phyloP scores from a whole-genome alignment of 2,888 invertebrate species.

The Petrolisthes cinctipes region DNA sequence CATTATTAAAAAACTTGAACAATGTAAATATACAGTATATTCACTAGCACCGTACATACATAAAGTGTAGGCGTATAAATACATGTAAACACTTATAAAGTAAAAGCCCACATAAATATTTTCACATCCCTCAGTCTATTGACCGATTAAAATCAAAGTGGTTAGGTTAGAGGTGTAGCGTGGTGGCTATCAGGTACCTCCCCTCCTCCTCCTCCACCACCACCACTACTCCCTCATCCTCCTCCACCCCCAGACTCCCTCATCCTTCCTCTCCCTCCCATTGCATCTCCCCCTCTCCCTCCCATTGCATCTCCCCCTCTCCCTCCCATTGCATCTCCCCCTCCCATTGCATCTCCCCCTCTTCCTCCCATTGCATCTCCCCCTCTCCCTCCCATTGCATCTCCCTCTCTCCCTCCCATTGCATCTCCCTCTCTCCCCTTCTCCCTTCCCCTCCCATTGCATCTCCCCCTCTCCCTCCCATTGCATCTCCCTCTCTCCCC shows the following conservation, averaged over 20 bases:
- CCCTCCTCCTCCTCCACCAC: neutral
- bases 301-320: neutral
- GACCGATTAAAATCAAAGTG: too few species aligned
- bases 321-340: neutral
- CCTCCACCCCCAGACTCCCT: neutral
- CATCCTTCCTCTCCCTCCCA: too few species aligned
- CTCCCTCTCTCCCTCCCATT: neutral
- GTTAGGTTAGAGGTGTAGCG: too few species aligned
- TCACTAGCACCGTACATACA: too few species aligned
- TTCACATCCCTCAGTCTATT: too few species aligned
- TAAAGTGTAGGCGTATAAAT: too few species aligned
- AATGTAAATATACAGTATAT: too few species aligned
- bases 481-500: conserved; percentile 13
- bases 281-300: neutral
- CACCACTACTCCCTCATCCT: neutral
- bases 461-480: conserved; percentile 1
- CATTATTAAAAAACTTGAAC: too few species aligned
- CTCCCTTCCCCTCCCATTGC: neutral
- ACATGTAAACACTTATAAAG: too few species aligned
- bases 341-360: neutral
- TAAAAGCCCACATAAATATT: too few species aligned
- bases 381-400: too few species aligned
- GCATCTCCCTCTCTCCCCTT: neutral
- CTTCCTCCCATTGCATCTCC: neutral
- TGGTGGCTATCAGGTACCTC: neutral